These are phyloP conservation scores for Nesospiza acunhae DNA, from an alignment of 2,113 vertebrate genomes.

Conservation along the genomic window DNA sequence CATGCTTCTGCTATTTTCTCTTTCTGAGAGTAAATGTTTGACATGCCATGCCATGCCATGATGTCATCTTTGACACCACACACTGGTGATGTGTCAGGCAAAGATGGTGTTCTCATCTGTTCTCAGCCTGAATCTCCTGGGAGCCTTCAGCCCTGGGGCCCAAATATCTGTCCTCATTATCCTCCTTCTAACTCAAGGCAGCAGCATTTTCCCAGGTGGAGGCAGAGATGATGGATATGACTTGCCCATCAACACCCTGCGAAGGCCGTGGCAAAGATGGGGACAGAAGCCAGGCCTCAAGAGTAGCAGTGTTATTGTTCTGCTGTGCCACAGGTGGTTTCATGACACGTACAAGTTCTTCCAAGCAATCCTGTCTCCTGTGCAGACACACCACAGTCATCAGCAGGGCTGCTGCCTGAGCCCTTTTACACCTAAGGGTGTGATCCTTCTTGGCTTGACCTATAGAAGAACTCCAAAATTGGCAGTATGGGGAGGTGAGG, in stretches of 20 bases:
- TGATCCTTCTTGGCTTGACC: background rate
- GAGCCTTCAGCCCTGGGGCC: background rate
- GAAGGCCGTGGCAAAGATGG: background rate
- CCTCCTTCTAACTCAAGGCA: background rate
- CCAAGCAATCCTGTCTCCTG: background rate
- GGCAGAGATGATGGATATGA: background rate
- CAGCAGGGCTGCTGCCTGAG: background rate
- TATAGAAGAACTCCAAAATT: background rate
- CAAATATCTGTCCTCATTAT: background rate
- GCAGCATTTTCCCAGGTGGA: background rate
- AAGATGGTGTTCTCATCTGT: accelerated
- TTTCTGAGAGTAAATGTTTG: background rate
- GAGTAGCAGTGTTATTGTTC: background rate
- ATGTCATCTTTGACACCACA: conserved; percentile 20
- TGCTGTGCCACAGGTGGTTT: background rate
- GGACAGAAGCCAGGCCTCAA: background rate
- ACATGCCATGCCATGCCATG: background rate
- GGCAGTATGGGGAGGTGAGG: background rate
- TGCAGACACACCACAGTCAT: background rate
- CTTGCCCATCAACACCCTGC: background rate
- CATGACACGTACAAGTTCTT: background rate
- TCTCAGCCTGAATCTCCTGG: background rate
- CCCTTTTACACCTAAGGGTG: background rate
- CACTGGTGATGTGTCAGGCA: background rate
- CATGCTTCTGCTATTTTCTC: conserved; percentile 37